These are phyloP conservation scores for Scolopax bukidnonensis DNA, from an alignment of 2,797 vertebrate species.

Conservation along the genomic window DNA sequence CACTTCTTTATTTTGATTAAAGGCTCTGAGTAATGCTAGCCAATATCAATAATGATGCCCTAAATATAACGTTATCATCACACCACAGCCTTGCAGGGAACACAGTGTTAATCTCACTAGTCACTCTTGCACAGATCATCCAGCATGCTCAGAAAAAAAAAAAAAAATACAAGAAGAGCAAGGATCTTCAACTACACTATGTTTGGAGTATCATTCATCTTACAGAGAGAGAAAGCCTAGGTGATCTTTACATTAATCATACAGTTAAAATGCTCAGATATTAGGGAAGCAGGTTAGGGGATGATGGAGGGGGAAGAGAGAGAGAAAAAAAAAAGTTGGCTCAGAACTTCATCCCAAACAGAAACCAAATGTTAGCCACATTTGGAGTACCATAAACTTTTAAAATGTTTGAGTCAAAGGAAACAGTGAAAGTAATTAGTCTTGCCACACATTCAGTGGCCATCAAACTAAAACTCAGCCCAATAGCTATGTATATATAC, in stretches of 20 bases:
- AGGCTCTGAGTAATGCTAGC: constrained; percentile 44
- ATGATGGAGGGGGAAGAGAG: not conserved
- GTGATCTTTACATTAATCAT: constrained; percentile 4
- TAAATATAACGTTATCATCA: constrained; percentile 49
- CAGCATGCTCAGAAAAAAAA: not conserved
- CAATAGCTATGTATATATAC: not conserved
- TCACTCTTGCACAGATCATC: not conserved
- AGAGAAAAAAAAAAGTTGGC: not conserved
- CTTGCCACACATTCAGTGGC: not conserved
- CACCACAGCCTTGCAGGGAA: not conserved
- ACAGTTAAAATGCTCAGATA: not conserved
- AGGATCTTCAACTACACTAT: not conserved
- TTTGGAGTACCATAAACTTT: not conserved
- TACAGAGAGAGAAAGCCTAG: not conserved
- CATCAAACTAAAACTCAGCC: not conserved
- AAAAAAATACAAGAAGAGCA: not conserved
- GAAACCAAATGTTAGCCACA: constrained; percentile 23
- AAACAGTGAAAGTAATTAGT: not conserved
- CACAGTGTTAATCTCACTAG: not conserved
- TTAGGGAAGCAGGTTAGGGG: not conserved
- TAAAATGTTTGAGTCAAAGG: not conserved
- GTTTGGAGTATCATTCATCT: not conserved
- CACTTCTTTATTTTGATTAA: constrained; percentile 65
- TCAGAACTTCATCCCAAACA: not conserved
- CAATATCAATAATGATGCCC: constrained; percentile 24